phyloP scores from a whole-genome alignment of 2,797 vertebrate genomes.

The Podarcis siculus region DNA sequence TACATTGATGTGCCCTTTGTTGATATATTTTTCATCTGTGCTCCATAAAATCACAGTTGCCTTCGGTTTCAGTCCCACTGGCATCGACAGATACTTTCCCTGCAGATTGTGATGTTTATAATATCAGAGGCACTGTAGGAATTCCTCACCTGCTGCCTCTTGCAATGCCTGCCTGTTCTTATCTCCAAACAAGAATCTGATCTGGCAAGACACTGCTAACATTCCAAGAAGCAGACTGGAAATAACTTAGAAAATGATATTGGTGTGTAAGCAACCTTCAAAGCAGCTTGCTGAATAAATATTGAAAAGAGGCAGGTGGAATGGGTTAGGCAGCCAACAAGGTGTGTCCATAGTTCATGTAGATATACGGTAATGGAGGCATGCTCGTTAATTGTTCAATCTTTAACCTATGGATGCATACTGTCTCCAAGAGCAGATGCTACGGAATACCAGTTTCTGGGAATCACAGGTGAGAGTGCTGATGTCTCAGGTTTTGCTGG shows the following conservation, averaged over 20 bases:
- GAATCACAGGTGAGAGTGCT: no score
- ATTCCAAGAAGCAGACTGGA: background rate
- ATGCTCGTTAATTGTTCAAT: no score
- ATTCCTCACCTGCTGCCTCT: constrained; percentile 2
- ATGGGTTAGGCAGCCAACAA: background rate
- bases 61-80: background rate
- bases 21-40: background rate
- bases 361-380: no score
- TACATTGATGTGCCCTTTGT: background rate
- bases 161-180: background rate
- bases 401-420: no score
- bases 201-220: background rate
- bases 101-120: background rate
- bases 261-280: background rate
- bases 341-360: background rate
- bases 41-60: rapidly evolving
- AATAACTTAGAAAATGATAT: background rate
- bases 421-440: no score
- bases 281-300: background rate
- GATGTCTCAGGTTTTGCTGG: no score
- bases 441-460: no score
- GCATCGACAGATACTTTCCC: constrained; percentile 5
- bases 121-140: background rate
- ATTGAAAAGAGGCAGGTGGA: background rate
- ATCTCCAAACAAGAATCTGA: background rate